Percentiles rank a stretch among this genome's conserved stretches.
phyloP scores from a whole-genome alignment of 2,797 vertebrate species.

The Pseudochirops cupreus region DNA sequence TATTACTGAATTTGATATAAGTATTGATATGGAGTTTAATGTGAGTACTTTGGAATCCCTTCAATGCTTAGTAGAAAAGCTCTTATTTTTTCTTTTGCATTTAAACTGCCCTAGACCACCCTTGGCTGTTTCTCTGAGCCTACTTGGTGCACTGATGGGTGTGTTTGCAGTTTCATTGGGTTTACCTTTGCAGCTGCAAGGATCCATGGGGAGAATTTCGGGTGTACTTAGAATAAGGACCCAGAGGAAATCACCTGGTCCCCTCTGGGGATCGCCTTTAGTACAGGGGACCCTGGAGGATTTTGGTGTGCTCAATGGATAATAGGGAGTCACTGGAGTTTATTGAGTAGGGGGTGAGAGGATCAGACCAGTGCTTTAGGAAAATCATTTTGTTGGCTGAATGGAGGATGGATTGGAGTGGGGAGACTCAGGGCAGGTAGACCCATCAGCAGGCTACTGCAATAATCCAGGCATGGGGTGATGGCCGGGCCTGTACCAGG shows the following conservation, averaged over 20 bases:
- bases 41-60: background rate
- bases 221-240: background rate
- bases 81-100: background rate
- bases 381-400: background rate
- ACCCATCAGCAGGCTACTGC: background rate
- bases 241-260: background rate
- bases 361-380: background rate
- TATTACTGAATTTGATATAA: background rate
- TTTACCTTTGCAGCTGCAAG: background rate
- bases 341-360: background rate
- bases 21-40: background rate
- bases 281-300: background rate
- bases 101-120: background rate
- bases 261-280: background rate
- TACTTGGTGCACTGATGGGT: background rate
- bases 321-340: no score
- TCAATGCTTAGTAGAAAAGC: background rate
- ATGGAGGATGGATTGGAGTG: background rate
- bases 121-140: background rate
- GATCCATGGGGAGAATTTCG: background rate
- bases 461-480: background rate
- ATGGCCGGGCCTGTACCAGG: background rate
- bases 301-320: no score
- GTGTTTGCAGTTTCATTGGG: background rate
- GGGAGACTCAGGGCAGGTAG: background rate